Conservation (phyloP, 1,140 invertebrate species). For the Calliopsis andreniformis region DNA sequence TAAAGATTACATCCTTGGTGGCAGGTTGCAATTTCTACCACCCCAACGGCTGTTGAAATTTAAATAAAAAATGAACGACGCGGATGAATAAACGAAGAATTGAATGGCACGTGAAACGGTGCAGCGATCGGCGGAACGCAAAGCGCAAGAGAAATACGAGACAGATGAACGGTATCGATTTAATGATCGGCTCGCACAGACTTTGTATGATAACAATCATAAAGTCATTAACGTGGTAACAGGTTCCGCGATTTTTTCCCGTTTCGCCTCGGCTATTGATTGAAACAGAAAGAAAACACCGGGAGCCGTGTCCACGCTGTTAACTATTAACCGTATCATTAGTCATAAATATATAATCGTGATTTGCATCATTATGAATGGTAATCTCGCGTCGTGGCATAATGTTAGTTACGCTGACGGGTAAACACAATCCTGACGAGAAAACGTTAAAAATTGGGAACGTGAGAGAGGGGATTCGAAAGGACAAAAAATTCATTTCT, state of each 20-base stretch:
- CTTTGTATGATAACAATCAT: constrained; percentile 57
- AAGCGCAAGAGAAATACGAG: constrained; percentile 16
- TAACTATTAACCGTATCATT: constrained; percentile 60
- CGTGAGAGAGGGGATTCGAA: too few relatives aligned
- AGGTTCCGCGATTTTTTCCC: constrained; percentile 59
- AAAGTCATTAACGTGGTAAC: constrained; percentile 62
- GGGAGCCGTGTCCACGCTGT: constrained; percentile 55
- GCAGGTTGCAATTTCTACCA: too few relatives aligned
- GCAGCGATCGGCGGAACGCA: not conserved
- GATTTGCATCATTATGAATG: constrained; percentile 53
- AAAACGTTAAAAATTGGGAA: too few relatives aligned
- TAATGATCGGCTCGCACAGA: constrained; percentile 45
- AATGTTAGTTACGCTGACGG: not conserved
- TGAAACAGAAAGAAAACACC: constrained; percentile 60
- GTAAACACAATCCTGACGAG: not conserved
- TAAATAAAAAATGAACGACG: not conserved
- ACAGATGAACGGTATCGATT: constrained; percentile 45
- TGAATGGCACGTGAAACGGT: not conserved
- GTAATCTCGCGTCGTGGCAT: not conserved
- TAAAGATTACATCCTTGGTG: too few relatives aligned
- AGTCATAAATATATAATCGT: constrained; percentile 60
- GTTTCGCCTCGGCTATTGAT: constrained; percentile 55
- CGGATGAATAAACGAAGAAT: not conserved
- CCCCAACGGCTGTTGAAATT: too few relatives aligned
- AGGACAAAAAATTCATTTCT: too few relatives aligned